These are phyloP conservation scores for Nerophis ophidion DNA, from an alignment of 2,113 vertebrate genomes.

Conservation along the genomic window DNA sequence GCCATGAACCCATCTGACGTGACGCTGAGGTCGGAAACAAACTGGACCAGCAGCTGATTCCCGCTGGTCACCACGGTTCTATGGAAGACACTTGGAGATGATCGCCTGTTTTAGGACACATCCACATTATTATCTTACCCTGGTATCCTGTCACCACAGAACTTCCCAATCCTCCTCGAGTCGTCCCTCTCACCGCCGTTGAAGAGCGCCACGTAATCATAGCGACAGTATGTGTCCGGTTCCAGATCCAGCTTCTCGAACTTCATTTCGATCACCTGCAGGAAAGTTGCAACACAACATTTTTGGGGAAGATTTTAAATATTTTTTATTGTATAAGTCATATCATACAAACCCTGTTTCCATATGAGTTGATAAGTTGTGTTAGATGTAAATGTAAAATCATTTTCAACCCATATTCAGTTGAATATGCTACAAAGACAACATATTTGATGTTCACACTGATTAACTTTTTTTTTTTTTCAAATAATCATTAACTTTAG, in stretches of 20 bases:
- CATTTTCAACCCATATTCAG: too few species aligned
- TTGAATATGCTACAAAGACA: too few species aligned
- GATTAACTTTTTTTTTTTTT: too few species aligned
- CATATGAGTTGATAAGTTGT: too few species aligned
- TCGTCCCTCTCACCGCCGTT: slow-evolving; percentile 78
- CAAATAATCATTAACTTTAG: too few species aligned
- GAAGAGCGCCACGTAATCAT: slow-evolving; percentile 85
- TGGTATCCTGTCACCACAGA: slow-evolving; percentile 78
- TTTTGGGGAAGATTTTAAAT: too few species aligned
- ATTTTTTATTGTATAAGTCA: too few species aligned
- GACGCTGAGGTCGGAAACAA: slow-evolving; percentile 87
- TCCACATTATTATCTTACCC: slow-evolving; percentile 58
- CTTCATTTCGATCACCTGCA: slow-evolving; percentile 80
- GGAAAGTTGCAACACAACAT: slow-evolving; percentile 12
- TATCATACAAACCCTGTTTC: too few species aligned
- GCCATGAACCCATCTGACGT: slow-evolving; percentile 85
- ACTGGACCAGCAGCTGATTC: slow-evolving; percentile 85
- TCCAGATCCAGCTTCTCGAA: slow-evolving; percentile 87
- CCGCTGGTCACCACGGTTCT: slow-evolving; percentile 76
- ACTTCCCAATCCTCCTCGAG: slow-evolving; percentile 79
- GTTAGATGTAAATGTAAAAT: too few species aligned
- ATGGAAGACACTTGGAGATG: background rate
- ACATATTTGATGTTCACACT: too few species aligned
- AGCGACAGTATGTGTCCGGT: slow-evolving; percentile 82
- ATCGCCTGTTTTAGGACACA: background rate